Evolutionary conservation across 2,888 invertebrate species (phyloP).

Genomic region (Leptinotarsa haldemani): DNA sequence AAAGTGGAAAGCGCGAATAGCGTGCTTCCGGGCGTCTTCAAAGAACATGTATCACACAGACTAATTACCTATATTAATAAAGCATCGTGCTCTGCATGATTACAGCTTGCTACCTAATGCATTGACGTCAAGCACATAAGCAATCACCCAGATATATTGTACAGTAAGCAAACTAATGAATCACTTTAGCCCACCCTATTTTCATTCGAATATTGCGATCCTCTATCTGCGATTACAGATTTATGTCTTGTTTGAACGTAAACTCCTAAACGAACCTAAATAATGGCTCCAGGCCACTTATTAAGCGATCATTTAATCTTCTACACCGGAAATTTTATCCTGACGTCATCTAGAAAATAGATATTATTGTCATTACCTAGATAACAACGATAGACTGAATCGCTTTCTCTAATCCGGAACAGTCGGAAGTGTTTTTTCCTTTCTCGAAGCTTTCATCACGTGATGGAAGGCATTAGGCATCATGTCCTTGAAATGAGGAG

Average conservation of each 20-base stretch:
- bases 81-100: conserved; percentile 52
- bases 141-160: conserved; percentile 54
- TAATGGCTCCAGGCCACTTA: conserved; percentile 39
- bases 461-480: conserved; percentile 14
- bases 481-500: not conserved
- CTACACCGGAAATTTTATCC: conserved; percentile 30
- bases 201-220: conserved; percentile 54
- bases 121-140: conserved; percentile 55
- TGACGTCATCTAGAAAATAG: conserved; percentile 32
- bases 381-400: conserved; percentile 20
- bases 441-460: conserved; percentile 10
- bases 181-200: conserved; percentile 53
- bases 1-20: conserved; percentile 27
- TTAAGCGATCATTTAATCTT: conserved; percentile 40
- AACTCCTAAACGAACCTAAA: conserved; percentile 48
- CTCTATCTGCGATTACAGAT: conserved; percentile 52
- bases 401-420: conserved; percentile 8
- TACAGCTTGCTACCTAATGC: conserved; percentile 52
- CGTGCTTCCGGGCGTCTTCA: conserved; percentile 45
- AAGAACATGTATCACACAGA: conserved; percentile 46
- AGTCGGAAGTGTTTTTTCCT: conserved; percentile 14
- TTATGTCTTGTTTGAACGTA: conserved; percentile 55
- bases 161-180: conserved; percentile 56
- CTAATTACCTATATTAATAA: conserved; percentile 53
- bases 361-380: conserved; percentile 31